Conservation (phyloP, 1,140 invertebrate species). For the Bombyx mandarina region DNA sequence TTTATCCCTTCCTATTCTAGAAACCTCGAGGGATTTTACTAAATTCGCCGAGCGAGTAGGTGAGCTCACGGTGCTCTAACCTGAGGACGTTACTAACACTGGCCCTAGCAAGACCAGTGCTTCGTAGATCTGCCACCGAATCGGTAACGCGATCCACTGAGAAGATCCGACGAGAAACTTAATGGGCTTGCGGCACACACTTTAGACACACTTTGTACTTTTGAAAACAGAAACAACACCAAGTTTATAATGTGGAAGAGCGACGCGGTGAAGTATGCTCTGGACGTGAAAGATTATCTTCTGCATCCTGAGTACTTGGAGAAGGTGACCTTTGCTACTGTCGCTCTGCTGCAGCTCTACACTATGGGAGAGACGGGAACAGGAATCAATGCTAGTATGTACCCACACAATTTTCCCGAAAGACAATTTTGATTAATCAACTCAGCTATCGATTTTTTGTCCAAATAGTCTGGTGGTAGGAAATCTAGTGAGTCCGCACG, state of each 20-base stretch:
- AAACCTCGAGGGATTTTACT: too few relatives aligned
- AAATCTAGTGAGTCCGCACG: too few relatives aligned
- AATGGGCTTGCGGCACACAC: neutral
- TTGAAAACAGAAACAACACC: slow-evolving; percentile 31
- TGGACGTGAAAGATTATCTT: slow-evolving; percentile 31
- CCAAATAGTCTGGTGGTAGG: too few relatives aligned
- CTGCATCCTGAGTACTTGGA: slow-evolving; percentile 31
- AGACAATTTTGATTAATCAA: too few relatives aligned
- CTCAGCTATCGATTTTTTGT: too few relatives aligned
- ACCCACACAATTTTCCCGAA: too few relatives aligned
- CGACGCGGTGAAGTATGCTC: slow-evolving; percentile 19
- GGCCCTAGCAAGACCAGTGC: neutral
- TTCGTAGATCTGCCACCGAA: too few relatives aligned
- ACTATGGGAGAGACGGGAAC: slow-evolving; percentile 9
- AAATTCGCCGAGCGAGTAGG: too few relatives aligned
- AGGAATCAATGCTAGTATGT: slow-evolving; percentile 17
- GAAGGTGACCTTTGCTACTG: slow-evolving; percentile 20
- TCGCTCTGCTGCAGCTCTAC: slow-evolving; percentile 29
- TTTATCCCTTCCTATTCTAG: too few relatives aligned
- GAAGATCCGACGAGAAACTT: too few relatives aligned
- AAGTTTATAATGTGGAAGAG: slow-evolving; percentile 36
- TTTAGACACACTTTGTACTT: neutral
- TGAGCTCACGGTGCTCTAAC: too few relatives aligned
- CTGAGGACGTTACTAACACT: neutral
- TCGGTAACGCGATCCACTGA: too few relatives aligned